These are phyloP conservation scores for Matsumyia berberina DNA, from an alignment of 2,888 invertebrate genomes.

Conservation along the genomic window DNA sequence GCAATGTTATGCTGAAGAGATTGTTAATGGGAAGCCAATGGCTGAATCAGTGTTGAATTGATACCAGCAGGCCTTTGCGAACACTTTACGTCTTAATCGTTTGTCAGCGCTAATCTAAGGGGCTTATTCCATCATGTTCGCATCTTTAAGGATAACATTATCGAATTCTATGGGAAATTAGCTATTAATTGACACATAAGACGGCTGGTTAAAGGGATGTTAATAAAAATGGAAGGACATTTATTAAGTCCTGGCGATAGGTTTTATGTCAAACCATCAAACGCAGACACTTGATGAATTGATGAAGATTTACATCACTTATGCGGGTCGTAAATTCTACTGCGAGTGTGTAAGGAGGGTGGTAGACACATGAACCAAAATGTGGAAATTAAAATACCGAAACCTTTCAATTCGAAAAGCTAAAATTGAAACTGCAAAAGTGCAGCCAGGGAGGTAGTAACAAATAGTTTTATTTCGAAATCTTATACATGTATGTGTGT, in stretches of 20 bases:
- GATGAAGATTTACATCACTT: slow-evolving; percentile 2
- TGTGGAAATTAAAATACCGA: too few relatives aligned
- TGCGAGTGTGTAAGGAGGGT: neutral
- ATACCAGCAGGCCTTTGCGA: neutral
- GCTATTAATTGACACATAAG: slow-evolving; percentile 49
- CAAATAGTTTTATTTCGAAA: too few relatives aligned
- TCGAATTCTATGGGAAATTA: slow-evolving; percentile 39
- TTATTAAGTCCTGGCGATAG: slow-evolving; percentile 15
- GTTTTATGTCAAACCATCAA: slow-evolving; percentile 35
- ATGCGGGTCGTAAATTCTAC: slow-evolving; percentile 8
- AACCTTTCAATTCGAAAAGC: neutral
- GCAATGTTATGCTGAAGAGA: slow-evolving; percentile 3
- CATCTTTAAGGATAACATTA: slow-evolving; percentile 26
- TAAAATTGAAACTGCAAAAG: neutral
- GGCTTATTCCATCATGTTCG: slow-evolving; percentile 36
- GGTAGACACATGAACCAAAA: neutral
- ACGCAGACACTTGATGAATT: slow-evolving; percentile 31
- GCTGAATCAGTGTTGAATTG: slow-evolving; percentile 5
- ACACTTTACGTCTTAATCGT: slow-evolving; percentile 35
- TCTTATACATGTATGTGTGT: too few relatives aligned
- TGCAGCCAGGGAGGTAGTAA: too few relatives aligned
- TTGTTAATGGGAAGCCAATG: slow-evolving; percentile 24
- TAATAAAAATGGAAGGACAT: slow-evolving; percentile 24
- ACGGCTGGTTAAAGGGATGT: neutral
- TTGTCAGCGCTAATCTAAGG: slow-evolving; percentile 46